phyloP scores from a whole-genome alignment of 2,113 vertebrate genomes.

The Xiphophorus hellerii region DNA sequence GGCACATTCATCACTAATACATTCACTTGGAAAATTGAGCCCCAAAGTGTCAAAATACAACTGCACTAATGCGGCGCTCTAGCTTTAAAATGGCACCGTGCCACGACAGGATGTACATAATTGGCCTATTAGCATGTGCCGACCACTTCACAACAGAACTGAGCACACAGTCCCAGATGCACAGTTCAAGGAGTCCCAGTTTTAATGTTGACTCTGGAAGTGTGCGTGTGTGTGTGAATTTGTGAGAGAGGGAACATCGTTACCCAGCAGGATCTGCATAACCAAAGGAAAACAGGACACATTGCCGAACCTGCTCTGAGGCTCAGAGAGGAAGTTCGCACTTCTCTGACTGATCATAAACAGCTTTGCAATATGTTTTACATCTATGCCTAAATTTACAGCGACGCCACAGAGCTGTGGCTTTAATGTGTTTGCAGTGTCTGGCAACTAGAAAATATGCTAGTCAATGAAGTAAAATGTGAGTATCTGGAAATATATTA shows the following conservation, averaged over 20 bases:
- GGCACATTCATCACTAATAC: slow-evolving; percentile 90
- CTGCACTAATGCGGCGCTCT: slow-evolving; percentile 75
- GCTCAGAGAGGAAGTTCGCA: slow-evolving; percentile 62
- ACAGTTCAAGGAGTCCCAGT: slow-evolving; percentile 76
- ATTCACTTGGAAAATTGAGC: slow-evolving; percentile 87
- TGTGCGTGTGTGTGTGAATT: slow-evolving; percentile 37
- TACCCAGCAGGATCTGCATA: slow-evolving; percentile 69
- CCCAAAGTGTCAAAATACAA: slow-evolving; percentile 84
- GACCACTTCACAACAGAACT: slow-evolving; percentile 82
- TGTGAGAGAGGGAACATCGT: slow-evolving; percentile 53
- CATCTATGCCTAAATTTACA: slow-evolving; percentile 38
- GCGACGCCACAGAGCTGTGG: slow-evolving; percentile 38
- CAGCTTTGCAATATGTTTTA: slow-evolving; percentile 47
- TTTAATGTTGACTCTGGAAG: slow-evolving; percentile 77
- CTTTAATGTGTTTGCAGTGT: slow-evolving; percentile 48
- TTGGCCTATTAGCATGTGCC: slow-evolving; percentile 83
- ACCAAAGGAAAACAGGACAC: slow-evolving; percentile 73
- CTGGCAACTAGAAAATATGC: slow-evolving; percentile 28
- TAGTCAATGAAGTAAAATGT: slow-evolving; percentile 19
- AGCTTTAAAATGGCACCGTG: slow-evolving; percentile 78
- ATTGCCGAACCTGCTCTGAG: slow-evolving; percentile 68
- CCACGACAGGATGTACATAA: slow-evolving; percentile 81
- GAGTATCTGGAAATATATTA: slow-evolving; percentile 27
- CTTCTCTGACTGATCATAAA: slow-evolving; percentile 72
- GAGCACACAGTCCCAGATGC: slow-evolving; percentile 77